These are phyloP conservation scores for Adelognathus sp. DNA, from an alignment of 2,888 invertebrate species.

Conservation along the genomic window DNA sequence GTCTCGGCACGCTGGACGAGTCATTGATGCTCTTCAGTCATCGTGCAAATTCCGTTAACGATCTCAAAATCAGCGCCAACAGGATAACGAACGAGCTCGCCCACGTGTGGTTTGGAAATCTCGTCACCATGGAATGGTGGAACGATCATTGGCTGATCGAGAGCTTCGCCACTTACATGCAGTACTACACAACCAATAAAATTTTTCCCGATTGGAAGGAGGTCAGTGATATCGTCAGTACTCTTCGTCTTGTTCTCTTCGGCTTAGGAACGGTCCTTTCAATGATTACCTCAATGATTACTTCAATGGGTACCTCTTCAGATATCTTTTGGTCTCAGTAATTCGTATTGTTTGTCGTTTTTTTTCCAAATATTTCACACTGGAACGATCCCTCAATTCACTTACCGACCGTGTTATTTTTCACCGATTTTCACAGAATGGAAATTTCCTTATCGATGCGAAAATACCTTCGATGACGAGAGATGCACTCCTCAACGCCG, in stretches of 20 bases:
- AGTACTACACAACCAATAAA: conserved; percentile 72
- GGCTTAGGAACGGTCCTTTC: no score
- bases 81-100: conserved; percentile 87
- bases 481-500: conserved; percentile 46
- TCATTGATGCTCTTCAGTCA: conserved; percentile 60
- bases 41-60: conserved; percentile 82
- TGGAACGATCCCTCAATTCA: no score
- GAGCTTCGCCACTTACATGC: conserved; percentile 87
- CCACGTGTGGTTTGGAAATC: conserved; percentile 90
- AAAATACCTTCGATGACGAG: conserved; percentile 59
- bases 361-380: no score
- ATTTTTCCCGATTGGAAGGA: conserved; percentile 62
- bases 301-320: no score
- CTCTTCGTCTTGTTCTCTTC: no score
- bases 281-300: no score
- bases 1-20: conserved; percentile 15
- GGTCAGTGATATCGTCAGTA: no score
- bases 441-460: conserved; percentile 33
- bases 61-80: conserved; percentile 81
- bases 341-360: no score
- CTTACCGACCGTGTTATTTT: no score
- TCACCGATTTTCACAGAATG: conserved; percentile 56
- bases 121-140: conserved; percentile 89
- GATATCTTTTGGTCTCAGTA: no score
- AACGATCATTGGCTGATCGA: conserved; percentile 87